Evolutionary conservation across 1,140 invertebrate species (phyloP).

Genomic region (Cotesia chilonis): DNA sequence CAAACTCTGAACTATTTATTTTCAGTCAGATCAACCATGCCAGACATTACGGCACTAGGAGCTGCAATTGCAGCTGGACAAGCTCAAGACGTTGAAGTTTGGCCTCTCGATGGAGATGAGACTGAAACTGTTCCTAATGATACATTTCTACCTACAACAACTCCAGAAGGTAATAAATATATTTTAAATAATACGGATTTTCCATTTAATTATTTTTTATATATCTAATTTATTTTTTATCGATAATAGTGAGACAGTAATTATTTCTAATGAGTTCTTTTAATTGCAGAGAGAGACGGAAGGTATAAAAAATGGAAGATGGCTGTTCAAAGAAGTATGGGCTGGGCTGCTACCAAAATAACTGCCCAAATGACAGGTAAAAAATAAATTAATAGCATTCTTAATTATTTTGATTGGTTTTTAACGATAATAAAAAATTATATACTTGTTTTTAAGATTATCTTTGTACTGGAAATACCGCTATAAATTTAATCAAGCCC

Average conservation of each 20-base stretch:
- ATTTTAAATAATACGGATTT: conserved; percentile 20
- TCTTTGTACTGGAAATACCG: neutral
- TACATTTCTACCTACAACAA: conserved; percentile 81
- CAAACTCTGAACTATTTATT: conserved; percentile 10
- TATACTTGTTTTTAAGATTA: conserved; percentile 21
- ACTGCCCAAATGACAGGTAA: conserved; percentile 79
- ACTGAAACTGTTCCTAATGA: conserved; percentile 73
- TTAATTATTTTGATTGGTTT: neutral
- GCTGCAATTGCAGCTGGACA: conserved; percentile 89
- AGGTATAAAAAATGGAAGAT: conserved; percentile 92
- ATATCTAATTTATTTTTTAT: conserved; percentile 5
- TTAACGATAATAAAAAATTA: conserved; percentile 7
- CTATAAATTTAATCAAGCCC: no score
- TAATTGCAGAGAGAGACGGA: conserved; percentile 76
- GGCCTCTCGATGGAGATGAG: conserved; percentile 66
- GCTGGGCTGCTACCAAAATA: conserved; percentile 82
- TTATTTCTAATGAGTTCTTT: conserved; percentile 40
- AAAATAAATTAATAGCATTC: conserved; percentile 29
- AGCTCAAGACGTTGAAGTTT: conserved; percentile 77
- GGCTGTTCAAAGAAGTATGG: conserved; percentile 87
- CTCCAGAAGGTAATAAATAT: conserved; percentile 71
- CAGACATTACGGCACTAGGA: conserved; percentile 90
- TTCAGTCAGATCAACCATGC: conserved; percentile 80
- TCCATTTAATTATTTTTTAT: neutral
- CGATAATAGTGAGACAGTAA: neutral